These are phyloP conservation scores for Orientallactaga sibirica DNA, from an alignment of 2,797 vertebrate species.

Conservation along the genomic window DNA sequence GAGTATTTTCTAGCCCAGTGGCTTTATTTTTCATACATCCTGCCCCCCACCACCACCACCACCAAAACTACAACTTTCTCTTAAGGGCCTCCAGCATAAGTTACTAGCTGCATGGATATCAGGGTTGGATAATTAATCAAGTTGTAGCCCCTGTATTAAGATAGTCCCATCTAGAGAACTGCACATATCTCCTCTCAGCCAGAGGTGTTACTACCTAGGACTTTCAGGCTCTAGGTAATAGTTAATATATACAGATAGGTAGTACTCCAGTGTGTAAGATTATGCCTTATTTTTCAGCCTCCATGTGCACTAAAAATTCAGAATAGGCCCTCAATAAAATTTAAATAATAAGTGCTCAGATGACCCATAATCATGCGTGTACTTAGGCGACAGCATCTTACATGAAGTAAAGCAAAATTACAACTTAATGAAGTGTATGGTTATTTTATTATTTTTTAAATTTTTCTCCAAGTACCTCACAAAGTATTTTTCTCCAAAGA, in stretches of 20 bases:
- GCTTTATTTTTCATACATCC: constrained; percentile 7
- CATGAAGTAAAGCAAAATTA: constrained; percentile 9
- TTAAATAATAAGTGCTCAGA: constrained; percentile 53
- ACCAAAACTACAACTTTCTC: neutral
- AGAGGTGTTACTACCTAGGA: neutral
- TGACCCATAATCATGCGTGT: neutral
- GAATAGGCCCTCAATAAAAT: constrained; percentile 49
- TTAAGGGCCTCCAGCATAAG: neutral
- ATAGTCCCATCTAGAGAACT: neutral
- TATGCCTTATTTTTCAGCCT: neutral
- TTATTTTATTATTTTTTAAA: neutral
- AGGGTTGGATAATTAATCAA: neutral
- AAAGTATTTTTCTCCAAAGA: constrained; percentile 51
- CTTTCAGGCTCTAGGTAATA: neutral
- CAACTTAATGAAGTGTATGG: neutral
- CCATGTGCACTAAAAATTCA: neutral
- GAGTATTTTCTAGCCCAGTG: neutral
- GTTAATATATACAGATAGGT: neutral
- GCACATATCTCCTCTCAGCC: neutral
- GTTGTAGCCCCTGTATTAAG: neutral
- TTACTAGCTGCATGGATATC: neutral
- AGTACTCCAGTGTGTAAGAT: neutral
- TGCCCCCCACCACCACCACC: neutral
- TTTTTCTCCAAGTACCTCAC: neutral
- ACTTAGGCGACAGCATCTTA: neutral